A percentile compares a stretch with the other conserved stretches of the same genome.
Evolutionary conservation across 2,113 vertebrate species (phyloP).

Genomic region (Tenebrosternarchus preto): DNA sequence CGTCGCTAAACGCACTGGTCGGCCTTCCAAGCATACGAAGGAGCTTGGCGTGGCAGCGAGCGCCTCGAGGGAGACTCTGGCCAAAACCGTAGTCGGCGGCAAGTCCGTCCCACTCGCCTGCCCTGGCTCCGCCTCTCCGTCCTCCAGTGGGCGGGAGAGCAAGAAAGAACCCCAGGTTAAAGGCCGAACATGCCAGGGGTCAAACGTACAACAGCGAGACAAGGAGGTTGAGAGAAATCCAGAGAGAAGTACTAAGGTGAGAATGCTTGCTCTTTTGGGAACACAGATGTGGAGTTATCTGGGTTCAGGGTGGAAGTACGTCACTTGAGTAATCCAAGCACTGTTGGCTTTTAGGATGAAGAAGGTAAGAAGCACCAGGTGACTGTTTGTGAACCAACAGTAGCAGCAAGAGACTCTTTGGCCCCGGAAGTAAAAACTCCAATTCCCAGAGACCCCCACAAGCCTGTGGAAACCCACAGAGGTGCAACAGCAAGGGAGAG

Average conservation of each 20-base stretch:
- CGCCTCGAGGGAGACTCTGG: constrained; percentile 18
- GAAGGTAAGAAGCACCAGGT: constrained; percentile 10
- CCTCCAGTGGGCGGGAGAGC: constrained; percentile 50
- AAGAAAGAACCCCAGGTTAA: constrained; percentile 32
- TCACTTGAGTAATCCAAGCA: too few relatives aligned
- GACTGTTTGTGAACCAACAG: constrained; percentile 4
- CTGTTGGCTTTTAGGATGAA: constrained; percentile 46
- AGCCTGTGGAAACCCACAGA: background rate
- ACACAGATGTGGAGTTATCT: too few relatives aligned
- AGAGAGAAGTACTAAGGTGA: constrained; percentile 64
- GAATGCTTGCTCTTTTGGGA: background rate
- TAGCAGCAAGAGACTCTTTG: background rate
- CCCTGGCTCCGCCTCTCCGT: constrained; percentile 37
- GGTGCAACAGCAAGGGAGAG: background rate
- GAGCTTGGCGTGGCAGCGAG: constrained; percentile 44
- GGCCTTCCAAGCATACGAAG: constrained; percentile 48
- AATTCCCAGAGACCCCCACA: background rate
- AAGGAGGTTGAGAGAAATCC: constrained; percentile 29
- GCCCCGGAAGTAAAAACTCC: background rate
- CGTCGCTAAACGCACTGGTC: constrained; percentile 64
- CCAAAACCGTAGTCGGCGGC: constrained; percentile 36
- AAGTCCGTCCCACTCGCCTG: constrained; percentile 47
- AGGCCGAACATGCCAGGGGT: constrained; percentile 33
- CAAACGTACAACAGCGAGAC: background rate
- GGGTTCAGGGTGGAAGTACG: too few relatives aligned